These are phyloP conservation scores for Sebastolobus altivelis DNA, from an alignment of 2,797 vertebrate species.

Conservation along the genomic window DNA sequence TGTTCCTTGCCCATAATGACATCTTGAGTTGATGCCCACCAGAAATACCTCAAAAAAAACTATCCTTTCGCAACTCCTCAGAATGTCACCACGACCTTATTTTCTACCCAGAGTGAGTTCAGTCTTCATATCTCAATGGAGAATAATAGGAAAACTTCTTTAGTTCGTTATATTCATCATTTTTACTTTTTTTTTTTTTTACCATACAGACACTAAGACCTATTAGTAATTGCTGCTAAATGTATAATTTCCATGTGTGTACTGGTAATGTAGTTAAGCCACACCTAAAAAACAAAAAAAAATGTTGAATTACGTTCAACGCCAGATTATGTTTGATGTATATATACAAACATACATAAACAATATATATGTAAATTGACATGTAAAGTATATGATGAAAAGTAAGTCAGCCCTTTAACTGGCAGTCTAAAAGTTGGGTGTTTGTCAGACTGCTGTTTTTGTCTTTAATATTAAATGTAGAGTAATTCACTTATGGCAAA, in stretches of 20 bases:
- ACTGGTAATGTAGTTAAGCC: conserved; percentile 46
- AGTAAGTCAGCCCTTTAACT: conserved; percentile 44
- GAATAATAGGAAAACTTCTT: conserved; percentile 45
- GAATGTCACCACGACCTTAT: conserved; percentile 21
- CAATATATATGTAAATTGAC: conserved; percentile 59
- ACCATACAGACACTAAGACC: conserved; percentile 40
- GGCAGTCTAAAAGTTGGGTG: conserved; percentile 50
- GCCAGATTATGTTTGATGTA: conserved; percentile 50
- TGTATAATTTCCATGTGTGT: conserved; percentile 50
- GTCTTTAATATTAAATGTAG: conserved; percentile 73
- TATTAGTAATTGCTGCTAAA: conserved; percentile 78
- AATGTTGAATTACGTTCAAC: conserved; percentile 31
- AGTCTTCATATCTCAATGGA: conserved; percentile 49
- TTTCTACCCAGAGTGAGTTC: conserved; percentile 21
- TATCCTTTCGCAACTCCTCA: conserved; percentile 18
- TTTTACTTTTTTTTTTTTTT: conserved; percentile 20
- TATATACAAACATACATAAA: conserved; percentile 44
- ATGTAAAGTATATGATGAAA: conserved; percentile 65
- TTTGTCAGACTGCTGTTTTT: conserved; percentile 53
- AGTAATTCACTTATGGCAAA: conserved; percentile 49
- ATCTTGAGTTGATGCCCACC: conserved; percentile 38
- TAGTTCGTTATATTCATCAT: background rate
- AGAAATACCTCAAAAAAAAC: conserved; percentile 77
- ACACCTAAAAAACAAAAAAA: conserved; percentile 34
- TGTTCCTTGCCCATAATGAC: conserved; percentile 19